Evolutionary conservation across 2,888 invertebrate genomes (phyloP).

Genomic region (Drosophila pegasa): DNA sequence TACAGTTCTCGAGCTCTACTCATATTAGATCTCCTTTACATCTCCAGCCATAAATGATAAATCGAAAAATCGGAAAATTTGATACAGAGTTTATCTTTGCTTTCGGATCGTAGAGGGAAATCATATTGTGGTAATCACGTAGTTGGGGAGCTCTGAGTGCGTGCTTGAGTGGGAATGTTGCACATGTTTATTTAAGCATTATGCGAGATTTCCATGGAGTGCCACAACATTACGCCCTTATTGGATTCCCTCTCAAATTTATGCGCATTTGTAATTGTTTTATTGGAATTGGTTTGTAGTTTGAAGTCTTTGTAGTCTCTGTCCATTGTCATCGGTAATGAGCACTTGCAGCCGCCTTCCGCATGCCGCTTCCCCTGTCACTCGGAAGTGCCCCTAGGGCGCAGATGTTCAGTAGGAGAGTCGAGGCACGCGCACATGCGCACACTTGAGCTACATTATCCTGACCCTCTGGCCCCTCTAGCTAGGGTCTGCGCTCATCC

Average conservation of each 20-base stretch:
- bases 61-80: not conserved
- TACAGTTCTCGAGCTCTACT: not conserved
- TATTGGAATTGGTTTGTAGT: conserved; percentile 49
- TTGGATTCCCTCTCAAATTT: conserved; percentile 50
- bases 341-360: conserved; percentile 51
- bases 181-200: conserved; percentile 48
- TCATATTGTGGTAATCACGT: no score
- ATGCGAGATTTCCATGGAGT: conserved; percentile 19
- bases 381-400: conserved; percentile 28
- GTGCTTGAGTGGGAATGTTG: no score
- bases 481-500: conserved; percentile 12
- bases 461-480: conserved; percentile 50
- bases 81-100: not conserved
- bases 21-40: no score
- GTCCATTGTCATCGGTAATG: conserved; percentile 69
- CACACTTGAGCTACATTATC: conserved; percentile 35
- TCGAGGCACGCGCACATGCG: conserved; percentile 74
- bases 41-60: not conserved
- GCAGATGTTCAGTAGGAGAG: conserved; percentile 52
- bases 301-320: not conserved
- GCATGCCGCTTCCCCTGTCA: conserved; percentile 18
- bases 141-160: no score
- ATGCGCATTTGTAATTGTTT: conserved; percentile 74
- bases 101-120: no score
- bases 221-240: conserved; percentile 49